These are phyloP conservation scores for Silurus meridionalis DNA, from an alignment of 2,113 vertebrate genomes.

Conservation along the genomic window DNA sequence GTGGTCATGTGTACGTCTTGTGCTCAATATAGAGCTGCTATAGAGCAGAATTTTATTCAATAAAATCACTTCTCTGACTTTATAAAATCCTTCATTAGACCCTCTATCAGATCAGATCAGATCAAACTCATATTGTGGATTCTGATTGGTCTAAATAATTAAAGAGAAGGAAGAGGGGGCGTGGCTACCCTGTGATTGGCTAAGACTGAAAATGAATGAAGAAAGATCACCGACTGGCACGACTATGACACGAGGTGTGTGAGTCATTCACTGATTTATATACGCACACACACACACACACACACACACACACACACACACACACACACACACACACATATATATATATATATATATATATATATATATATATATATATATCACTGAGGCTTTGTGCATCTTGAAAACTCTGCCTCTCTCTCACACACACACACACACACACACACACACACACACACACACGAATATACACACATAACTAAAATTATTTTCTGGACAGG, in stretches of 20 bases:
- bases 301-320: too few species aligned
- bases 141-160: not conserved
- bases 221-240: conserved; percentile 7
- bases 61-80: not conserved
- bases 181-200: not conserved
- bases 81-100: too few species aligned
- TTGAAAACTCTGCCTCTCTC: too few species aligned
- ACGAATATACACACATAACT: not conserved
- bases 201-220: conserved; percentile 9
- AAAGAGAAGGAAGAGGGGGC: not conserved
- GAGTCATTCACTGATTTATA: conserved; percentile 20
- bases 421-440: conserved; percentile 12
- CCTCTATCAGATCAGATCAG: not conserved
- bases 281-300: too few species aligned
- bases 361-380: too few species aligned
- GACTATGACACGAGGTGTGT: conserved; percentile 11
- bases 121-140: not conserved
- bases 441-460: conserved; percentile 1
- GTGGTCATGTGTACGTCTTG: too few species aligned
- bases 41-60: not conserved
- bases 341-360: too few species aligned
- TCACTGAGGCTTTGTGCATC: too few species aligned
- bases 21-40: not conserved
- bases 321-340: too few species aligned
- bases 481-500: not conserved